A percentile compares a stretch with the other conserved stretches of the same genome.
Conservation (phyloP, 2,113 vertebrate species). For the Neofelis nebulosa region DNA sequence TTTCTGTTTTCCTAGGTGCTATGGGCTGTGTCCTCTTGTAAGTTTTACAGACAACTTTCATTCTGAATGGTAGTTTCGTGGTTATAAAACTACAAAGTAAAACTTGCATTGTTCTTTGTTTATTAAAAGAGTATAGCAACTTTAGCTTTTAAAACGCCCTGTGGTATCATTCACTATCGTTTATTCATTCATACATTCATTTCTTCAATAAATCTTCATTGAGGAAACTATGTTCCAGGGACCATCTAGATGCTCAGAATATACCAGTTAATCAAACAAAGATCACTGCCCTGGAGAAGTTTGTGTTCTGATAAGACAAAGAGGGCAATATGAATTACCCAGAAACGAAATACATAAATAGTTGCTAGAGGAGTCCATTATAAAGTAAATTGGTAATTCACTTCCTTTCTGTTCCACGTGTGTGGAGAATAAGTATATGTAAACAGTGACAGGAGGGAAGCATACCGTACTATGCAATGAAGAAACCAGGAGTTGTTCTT, state of each 20-base stretch:
- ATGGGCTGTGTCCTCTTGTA: not conserved
- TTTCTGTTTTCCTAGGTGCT: not conserved
- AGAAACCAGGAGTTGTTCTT: not conserved
- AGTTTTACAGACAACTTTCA: not conserved
- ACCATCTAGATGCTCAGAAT: not conserved
- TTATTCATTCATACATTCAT: not conserved
- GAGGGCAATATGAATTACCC: not conserved
- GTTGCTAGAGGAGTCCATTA: not conserved
- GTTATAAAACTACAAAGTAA: not conserved
- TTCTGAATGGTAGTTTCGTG: not conserved
- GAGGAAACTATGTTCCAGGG: not conserved
- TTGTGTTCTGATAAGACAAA: not conserved
- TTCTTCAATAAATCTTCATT: not conserved
- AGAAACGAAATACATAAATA: not conserved
- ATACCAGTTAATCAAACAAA: not conserved
- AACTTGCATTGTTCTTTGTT: not conserved
- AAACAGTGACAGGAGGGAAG: not conserved
- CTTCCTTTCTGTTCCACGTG: not conserved
- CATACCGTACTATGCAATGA: not conserved
- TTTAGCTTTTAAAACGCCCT: not conserved
- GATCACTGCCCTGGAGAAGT: not conserved
- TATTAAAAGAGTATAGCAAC: not conserved
- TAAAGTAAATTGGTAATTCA: not conserved
- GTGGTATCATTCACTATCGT: not conserved
- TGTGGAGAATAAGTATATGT: not conserved